Evolutionary conservation across 1,140 invertebrate genomes (phyloP), one percentile per base, ranked within the genome.

Genomic region (Drosophila prosaltans): DNA sequence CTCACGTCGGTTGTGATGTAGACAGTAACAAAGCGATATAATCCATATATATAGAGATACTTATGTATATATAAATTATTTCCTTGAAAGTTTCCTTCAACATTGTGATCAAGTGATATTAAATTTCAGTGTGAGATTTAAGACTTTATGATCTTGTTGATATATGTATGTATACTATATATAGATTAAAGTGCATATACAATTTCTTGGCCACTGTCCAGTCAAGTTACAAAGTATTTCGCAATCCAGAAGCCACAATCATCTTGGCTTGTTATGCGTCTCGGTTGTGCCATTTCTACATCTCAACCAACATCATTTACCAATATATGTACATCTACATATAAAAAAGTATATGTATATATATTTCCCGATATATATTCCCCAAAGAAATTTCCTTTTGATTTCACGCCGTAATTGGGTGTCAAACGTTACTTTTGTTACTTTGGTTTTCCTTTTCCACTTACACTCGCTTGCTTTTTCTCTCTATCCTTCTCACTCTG

Each of bases 331-430:
- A 30, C 21, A 36, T 54, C 55, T 57, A 41, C n/a, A 63, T 62
- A 61, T 55, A 41, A 36, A 7, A 30, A 28, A 30, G 26, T 58
- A 10, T 36, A 4, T 32, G n/a, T 36, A 32, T 58, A 58, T 61
- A 24, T 61, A 39, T 61, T 59, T 41, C 30, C 30, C 16, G 66
- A 16, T 61, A 73, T 69, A 85, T 69, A 85, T 85, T 84, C 74
- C 78, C 78, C 69, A 74, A 64, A 72, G 79, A 76, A 86, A 82
- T 86, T 86, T 86, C 73, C 79, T 82, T 86, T 86, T 86, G 82
- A 86, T 82, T 86, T 86, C 75, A 75, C 79, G 83, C 82, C 82
- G 82, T 88, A 86, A 85, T 85, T 85, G 82, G 82, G 82, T 85
- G 82, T 85, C 82, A 86, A 85, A 81, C 74, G 78, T 81, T 82